Evolutionary conservation across 92 coral and sea anemone species (phyloP), one percentile per base, ranked within the genome.

Genomic region (Palythoa caribaeorum): DNA sequence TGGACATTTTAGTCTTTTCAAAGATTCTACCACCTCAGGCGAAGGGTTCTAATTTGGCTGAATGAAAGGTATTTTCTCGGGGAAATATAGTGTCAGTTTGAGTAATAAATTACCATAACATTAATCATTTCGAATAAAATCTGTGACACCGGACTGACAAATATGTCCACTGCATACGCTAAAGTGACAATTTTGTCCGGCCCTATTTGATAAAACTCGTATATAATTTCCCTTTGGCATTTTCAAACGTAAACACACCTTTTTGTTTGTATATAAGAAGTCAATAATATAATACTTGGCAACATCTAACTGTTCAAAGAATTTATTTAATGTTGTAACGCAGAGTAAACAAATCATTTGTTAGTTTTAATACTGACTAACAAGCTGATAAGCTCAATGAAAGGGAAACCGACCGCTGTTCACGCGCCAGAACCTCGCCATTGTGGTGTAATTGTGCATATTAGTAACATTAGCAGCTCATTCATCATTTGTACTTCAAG

Each of bases 351-450:
- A 81, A 81, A 69, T 10, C n/a, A 9, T 81, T 79, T 81, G 76
- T 68, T 44, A 65, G 48, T 6, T 80, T 47, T 77, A 81, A 81
- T 81, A 63, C 60, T 81, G 62, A 12, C 86, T 81, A 81, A 81
- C 86, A 81, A 81, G 86, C 86, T 63, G 85, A 63, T 47, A 66
- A 81, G 76, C 19, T 48, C 86, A 81, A 40, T 65, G 75, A 16
- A 65, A 81, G 35, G 59, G 60, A 16, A 13, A 81, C 71, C 52
- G 60, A 69, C 76, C 76, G 16, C 63, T 51, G 60, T 35, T 66
- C 86, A 21, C 86, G 63, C 48, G 39, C 39, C 36, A 66, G 57
- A 40, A 53, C 48, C 73, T 21, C 39, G 50, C 73, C 74, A 63
- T 44, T 66, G 65, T 60, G 50, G 85, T 37, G 71, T 71, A 16